A percentile compares a stretch with the other conserved stretches of the same genome.
Conservation (phyloP, 1,140 invertebrate genomes). For the Lasioglossum albipes region DNA sequence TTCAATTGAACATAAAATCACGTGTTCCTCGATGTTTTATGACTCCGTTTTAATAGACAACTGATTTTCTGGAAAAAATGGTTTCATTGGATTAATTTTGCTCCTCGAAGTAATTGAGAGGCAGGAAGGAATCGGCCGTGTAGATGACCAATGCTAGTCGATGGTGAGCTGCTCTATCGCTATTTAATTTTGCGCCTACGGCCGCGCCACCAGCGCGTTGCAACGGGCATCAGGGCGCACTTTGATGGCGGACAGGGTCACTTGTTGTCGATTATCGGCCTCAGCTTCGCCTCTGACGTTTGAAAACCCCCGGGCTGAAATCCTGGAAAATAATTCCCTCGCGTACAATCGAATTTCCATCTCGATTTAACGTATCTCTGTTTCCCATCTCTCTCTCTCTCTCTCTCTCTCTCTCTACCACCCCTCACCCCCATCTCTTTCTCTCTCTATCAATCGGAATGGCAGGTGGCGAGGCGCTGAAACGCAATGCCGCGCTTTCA, state of each 20-base stretch:
- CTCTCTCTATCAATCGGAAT: no score
- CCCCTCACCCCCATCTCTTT: no score
- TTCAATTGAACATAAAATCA: no score
- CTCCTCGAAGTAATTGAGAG: background rate
- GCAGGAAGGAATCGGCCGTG: no score
- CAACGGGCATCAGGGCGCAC: background rate
- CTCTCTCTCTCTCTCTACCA: no score
- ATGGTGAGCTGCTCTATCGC: background rate
- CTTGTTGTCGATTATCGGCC: conserved; percentile 24
- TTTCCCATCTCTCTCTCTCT: no score
- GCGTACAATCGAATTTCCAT: conserved; percentile 21
- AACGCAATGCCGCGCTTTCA: no score
- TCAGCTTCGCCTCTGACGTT: conserved; percentile 13
- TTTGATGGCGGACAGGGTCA: background rate
- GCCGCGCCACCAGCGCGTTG: background rate
- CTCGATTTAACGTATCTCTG: background rate
- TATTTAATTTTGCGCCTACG: conserved; percentile 29
- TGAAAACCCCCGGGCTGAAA: conserved; percentile 20
- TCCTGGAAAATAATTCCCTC: conserved; percentile 13
- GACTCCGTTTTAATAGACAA: no score
- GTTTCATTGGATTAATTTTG: no score
- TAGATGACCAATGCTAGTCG: background rate
- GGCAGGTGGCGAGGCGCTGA: no score
- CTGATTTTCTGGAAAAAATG: no score
- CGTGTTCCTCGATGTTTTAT: no score